Evolutionary conservation across 2,888 invertebrate genomes (phyloP), one percentile per base, ranked within the genome.

Genomic region (Himalopsyche tibetana): DNA sequence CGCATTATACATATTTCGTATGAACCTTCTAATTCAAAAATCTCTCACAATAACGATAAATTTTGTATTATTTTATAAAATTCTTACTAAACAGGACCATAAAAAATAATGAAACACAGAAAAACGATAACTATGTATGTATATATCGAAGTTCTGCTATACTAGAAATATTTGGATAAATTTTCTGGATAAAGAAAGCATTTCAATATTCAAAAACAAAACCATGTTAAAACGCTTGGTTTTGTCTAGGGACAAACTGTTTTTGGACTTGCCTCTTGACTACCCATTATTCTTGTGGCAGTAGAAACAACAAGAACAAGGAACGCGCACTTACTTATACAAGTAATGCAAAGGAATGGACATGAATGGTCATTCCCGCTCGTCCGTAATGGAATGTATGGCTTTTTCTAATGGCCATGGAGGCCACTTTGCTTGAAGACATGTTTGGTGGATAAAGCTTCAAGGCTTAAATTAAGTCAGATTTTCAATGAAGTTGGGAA

Each of bases 281-380:
- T 51, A 42, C 36, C 81, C 81, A 81, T 81, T 81, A 81, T 81
- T 81, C 63, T 74, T 69, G 63, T 63, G 15, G 63, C 63, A 63
- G 63, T 69, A 42, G 74, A 80, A n/a, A 36, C 80, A 63, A 38
- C 40, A 80, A 80, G 79, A 74, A 69, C 63, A 28, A 83, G 63
- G 69, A 38, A 85, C 69, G 51, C 55, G 81, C 85, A 82, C 82
- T 42, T 55, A 55, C 40, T 74, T 36, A 79, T 45, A 83, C 83
- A 69, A 42, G 82, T 85, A 82, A 85, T 82, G 85, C 85, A 85
- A 85, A 85, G 85, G 82, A 85, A 85, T 85, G 85, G 85, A 38
- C 56, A 40, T 55, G 82, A 56, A 55, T 42, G 81, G 85, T 51
- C 63, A 82, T 82, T 85, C 82, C 74, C 85, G 28, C 82, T 55